phyloP scores from a whole-genome alignment of 2,888 invertebrate species.

The Lottia gigantea region DNA sequence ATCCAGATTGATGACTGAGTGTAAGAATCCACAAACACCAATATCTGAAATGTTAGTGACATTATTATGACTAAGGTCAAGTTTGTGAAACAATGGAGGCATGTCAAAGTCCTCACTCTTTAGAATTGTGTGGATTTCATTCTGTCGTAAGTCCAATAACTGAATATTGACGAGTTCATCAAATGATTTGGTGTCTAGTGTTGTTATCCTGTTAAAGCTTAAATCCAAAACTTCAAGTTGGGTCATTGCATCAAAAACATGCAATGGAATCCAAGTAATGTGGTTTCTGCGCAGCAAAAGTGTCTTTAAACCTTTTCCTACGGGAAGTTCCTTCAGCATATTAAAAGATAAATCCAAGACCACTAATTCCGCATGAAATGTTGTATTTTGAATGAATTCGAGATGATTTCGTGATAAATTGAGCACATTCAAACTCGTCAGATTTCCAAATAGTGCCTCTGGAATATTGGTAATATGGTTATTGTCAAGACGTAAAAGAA shows the following conservation, averaged over 20 bases:
- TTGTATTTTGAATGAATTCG: not conserved
- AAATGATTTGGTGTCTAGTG: not conserved
- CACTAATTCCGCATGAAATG: not conserved
- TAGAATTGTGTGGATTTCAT: not conserved
- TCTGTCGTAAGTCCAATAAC: constrained; percentile 14
- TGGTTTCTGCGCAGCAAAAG: constrained; percentile 17
- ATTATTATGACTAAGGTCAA: constrained; percentile 20
- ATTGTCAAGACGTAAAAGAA: not conserved
- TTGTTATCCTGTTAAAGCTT: constrained; percentile 18
- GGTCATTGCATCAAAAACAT: not conserved
- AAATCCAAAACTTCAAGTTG: constrained; percentile 13
- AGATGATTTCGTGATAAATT: not conserved
- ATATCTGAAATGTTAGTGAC: not conserved
- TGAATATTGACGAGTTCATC: not conserved
- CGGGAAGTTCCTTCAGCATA: not conserved
- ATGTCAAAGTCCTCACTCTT: not conserved
- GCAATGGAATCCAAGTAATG: constrained; percentile 4
- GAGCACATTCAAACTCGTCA: not conserved
- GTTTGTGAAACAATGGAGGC: constrained; percentile 1
- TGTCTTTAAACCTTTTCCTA: not conserved
- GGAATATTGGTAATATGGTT: not conserved
- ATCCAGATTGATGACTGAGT: constrained; percentile 11
- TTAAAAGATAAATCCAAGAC: not conserved
- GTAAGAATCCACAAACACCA: not conserved
- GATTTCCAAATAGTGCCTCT: not conserved